Conservation (phyloP, 2,113 vertebrate genomes). For the Leptocoma aspasia region DNA sequence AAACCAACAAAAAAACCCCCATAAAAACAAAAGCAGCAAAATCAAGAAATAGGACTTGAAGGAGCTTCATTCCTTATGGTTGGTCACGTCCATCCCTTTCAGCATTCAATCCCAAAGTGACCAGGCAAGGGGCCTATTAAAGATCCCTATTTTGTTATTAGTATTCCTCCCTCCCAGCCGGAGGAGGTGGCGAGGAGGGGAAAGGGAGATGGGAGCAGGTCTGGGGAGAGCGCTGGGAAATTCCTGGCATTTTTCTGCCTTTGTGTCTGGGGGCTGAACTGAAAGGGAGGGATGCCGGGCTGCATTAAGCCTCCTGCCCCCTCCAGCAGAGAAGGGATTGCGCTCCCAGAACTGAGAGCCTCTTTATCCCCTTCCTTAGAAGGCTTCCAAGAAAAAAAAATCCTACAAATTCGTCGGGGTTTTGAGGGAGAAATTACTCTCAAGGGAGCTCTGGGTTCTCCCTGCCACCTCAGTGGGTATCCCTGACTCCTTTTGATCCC, state of each 20-base stretch:
- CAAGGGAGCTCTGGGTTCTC: background rate
- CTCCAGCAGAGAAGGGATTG: constrained; percentile 30
- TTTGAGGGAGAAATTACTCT: background rate
- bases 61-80: constrained; percentile 18
- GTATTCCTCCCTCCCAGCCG: background rate
- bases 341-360: background rate
- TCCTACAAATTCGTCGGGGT: background rate
- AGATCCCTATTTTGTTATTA: background rate
- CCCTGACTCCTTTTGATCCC: background rate
- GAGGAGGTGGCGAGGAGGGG: background rate
- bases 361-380: constrained; percentile 1
- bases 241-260: constrained; percentile 77
- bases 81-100: background rate
- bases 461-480: background rate
- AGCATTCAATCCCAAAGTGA: background rate
- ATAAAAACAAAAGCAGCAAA: background rate
- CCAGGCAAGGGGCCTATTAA: background rate
- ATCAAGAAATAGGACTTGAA: background rate
- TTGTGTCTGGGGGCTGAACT: constrained; percentile 72
- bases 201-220: background rate
- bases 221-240: constrained; percentile 68
- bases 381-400: background rate
- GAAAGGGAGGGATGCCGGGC: constrained; percentile 43
- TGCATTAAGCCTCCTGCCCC: constrained; percentile 40
- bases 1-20: background rate